Base-by-base conservation (phyloP, 2,888 invertebrate species). In the Metellina segmentata region DNA sequence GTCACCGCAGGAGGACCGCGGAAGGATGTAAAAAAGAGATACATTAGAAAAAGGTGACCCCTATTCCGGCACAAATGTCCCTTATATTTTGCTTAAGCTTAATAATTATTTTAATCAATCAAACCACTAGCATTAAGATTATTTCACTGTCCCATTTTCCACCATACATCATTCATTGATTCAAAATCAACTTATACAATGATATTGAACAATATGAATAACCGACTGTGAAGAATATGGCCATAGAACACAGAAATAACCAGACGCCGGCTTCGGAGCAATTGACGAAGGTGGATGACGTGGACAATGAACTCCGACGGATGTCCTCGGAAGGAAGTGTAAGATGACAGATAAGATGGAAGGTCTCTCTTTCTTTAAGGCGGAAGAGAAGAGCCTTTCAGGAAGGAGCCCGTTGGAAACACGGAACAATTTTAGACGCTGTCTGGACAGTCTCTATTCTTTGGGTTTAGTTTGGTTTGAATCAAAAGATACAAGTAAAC, bases 261-360 rank as follows among this genome's bases (percentile, higher is more conserved):
- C 34, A 34, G 51, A 77, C 5, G 77, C 19, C n/a, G 51, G 53
- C 53, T 16, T 20, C 19, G 79, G 53, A 61, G 79, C 52, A 53
- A 79, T 19, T 13, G 19, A 61, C 34, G 61, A 34, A 16, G 34
- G 61, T 53, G 69, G 13, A 61, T 16, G 79, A 8, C 6, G 61
- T 13, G 61, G 79, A 79, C 79, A 79, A 79, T 79, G 61, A 79
- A 79, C 53, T 53, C 20, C 34, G 79, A 79, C 53, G 61, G 20
- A 19, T 53, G 61, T 61, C 61, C 53, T 13, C 34, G 34, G 61
- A 79, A 53, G 61, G 61, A 20, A 61, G 61, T 20, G 61, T 34
- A 34, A 61, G 34, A 20, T 79, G 79, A 61, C 79, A 79, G 79
- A 79, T 61, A 79, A 61, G 61, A 61, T 61, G 61, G 61, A 61